These are phyloP conservation scores for Parazoanthus atlanticus DNA, from an alignment of 92 coral and sea anemone species.

Conservation along the genomic window DNA sequence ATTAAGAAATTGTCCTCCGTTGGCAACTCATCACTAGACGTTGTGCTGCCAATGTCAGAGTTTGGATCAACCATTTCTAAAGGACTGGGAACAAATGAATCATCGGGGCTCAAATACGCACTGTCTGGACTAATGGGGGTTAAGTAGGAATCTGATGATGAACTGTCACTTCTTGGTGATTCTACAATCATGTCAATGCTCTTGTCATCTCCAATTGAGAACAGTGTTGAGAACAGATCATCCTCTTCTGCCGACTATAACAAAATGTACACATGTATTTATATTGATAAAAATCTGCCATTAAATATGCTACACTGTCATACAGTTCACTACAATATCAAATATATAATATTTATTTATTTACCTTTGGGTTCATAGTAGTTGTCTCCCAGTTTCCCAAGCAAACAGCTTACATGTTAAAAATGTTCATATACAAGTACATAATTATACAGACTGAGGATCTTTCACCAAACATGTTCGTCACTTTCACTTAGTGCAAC, in stretches of 20 bases:
- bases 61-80: slow-evolving; percentile 48
- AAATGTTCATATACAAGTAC: too few relatives aligned
- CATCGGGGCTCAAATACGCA: slow-evolving; percentile 40
- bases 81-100: slow-evolving; percentile 39
- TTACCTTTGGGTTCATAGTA: not conserved
- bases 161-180: slow-evolving; percentile 68
- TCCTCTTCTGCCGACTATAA: slow-evolving; percentile 22
- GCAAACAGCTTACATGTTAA: too few relatives aligned
- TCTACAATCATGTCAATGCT: slow-evolving; percentile 34
- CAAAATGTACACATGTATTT: not conserved
- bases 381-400: too few relatives aligned
- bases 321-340: not conserved
- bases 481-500: too few relatives aligned
- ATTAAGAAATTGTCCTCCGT: slow-evolving; percentile 62
- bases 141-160: slow-evolving; percentile 76
- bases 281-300: not conserved
- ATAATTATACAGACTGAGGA: too few relatives aligned
- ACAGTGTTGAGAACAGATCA: slow-evolving; percentile 22
- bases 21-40: slow-evolving; percentile 54
- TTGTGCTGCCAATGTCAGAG: slow-evolving; percentile 63
- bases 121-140: slow-evolving; percentile 79
- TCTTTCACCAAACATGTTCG: too few relatives aligned
- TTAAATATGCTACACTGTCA: not conserved
- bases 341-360: not conserved
- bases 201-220: slow-evolving; percentile 26